Evolutionary conservation across 2,797 vertebrate species (phyloP).

Genomic region (Tokudaia muenninki): DNA sequence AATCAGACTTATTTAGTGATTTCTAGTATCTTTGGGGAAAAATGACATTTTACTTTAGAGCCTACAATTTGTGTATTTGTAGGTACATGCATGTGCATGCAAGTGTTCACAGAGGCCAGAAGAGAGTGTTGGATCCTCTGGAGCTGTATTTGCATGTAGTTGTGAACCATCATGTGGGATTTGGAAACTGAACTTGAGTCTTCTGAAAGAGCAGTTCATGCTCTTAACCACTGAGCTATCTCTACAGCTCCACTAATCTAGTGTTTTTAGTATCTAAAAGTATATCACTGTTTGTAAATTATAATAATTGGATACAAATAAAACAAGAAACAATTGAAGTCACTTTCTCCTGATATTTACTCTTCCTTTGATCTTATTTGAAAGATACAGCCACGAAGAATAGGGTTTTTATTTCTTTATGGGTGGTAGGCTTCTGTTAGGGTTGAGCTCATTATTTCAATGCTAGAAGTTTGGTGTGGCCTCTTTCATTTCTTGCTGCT

Average conservation of each 20-base stretch:
- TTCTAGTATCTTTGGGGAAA: slow-evolving; percentile 32
- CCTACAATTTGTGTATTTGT: background rate
- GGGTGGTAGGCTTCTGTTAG: background rate
- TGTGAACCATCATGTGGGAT: background rate
- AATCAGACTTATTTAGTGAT: slow-evolving; percentile 2
- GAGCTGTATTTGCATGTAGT: background rate
- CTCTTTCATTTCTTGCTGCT: background rate
- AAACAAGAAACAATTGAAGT: slow-evolving; percentile 9
- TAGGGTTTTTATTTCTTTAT: background rate
- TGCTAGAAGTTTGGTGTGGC: background rate
- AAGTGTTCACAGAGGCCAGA: background rate
- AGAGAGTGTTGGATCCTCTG: background rate
- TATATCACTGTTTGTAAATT: slow-evolving; percentile 13
- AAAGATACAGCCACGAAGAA: background rate
- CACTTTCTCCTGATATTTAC: background rate
- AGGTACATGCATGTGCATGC: background rate
- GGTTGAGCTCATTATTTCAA: background rate
- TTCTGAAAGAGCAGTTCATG: background rate
- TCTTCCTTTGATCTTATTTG: slow-evolving; percentile 30
- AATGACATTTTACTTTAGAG: slow-evolving; percentile 27
- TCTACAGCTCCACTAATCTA: background rate
- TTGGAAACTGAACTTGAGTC: background rate
- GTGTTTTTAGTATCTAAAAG: slow-evolving; percentile 43
- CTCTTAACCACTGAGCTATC: background rate
- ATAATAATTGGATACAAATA: slow-evolving; percentile 30